Evolutionary conservation across 2,888 invertebrate species (phyloP).

Genomic region (Drosophila picticornis): DNA sequence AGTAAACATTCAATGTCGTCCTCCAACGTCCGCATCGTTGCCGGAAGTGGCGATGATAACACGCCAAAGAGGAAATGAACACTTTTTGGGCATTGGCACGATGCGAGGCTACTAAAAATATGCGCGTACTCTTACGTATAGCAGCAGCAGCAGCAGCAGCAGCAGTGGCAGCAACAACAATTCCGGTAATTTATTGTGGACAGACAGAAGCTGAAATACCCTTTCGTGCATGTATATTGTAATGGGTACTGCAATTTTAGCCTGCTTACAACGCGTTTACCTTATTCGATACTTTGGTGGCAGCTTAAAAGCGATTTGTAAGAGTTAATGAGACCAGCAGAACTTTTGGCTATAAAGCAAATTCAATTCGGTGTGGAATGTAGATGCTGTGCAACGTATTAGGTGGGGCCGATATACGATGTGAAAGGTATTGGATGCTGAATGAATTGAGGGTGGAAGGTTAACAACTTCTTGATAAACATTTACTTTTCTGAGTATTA

Average conservation of each 20-base stretch:
- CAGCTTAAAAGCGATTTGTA: neutral
- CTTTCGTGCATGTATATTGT: neutral
- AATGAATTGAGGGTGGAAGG: neutral
- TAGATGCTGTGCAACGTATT: neutral
- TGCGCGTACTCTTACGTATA: slow-evolving; percentile 25
- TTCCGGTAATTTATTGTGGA: neutral
- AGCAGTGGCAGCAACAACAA: slow-evolving; percentile 7
- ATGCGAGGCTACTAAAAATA: slow-evolving; percentile 52
- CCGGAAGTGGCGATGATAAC: slow-evolving; percentile 80
- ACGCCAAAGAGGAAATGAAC: slow-evolving; percentile 81
- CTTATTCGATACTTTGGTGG: neutral
- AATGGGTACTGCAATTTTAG: neutral
- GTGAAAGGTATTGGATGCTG: neutral
- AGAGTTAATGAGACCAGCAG: neutral
- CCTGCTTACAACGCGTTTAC: neutral
- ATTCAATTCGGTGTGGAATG: neutral
- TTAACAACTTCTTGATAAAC: neutral
- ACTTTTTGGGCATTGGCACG: slow-evolving; percentile 67
- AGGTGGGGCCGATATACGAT: neutral
- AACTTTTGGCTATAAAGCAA: neutral
- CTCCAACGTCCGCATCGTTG: slow-evolving; percentile 35
- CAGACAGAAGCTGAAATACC: slow-evolving; percentile 6
- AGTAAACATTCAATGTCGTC: slow-evolving; percentile 52
- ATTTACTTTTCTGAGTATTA: neutral
- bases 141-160: neutral